Base-by-base conservation (phyloP, 2,888 invertebrate genomes). In the Pammene aurita region DNA sequence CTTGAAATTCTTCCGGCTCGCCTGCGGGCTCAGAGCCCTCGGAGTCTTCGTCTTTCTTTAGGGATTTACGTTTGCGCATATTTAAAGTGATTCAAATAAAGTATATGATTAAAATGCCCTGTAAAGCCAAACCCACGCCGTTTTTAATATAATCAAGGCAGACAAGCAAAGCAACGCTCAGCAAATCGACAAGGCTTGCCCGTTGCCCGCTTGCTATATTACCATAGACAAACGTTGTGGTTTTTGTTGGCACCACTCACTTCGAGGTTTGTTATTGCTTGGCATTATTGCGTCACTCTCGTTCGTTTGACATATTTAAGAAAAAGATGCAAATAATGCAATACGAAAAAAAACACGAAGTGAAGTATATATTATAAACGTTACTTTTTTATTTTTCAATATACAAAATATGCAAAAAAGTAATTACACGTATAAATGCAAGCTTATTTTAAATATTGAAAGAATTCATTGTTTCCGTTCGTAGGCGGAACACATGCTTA, bases 1-100 rank as follows among this genome's bases (percentile, higher is more conserved):
- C 93, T 83, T 93, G 93, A 74, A 93, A 93, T 78, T 93, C 93
- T 88, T 93, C 93, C 72, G 92, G 92, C 81, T 93, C 93, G 54
- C 77, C 90, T 62, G 80, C 89, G 72, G 82, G 86, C 78, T 90
- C 92, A 7, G 92, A 92, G 38, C 88, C 92, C 67, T 93, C 93
- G 44, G 93, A 93, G 70, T 92, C 93, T 61, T 89, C 91, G 52
- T 87, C 92, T 72, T 92, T 90, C 80, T 91, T 92, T 74, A 92
- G 77, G 52, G 89, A 90, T 79, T 92, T 92, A 74, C 93, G 85
- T 82, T 92, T 92, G 74, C 93, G 90, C 93, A 93, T 93, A 72
- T 77, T 79, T 73, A 65, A 61, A 64, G 62, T 70, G 67, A 57
- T 57, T 71, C 60, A 65, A 61, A 46, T 58, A 7, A 72, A 58